Evolutionary conservation across 2,888 invertebrate genomes (phyloP).

Genomic region (Tromatobia lineatoria): DNA sequence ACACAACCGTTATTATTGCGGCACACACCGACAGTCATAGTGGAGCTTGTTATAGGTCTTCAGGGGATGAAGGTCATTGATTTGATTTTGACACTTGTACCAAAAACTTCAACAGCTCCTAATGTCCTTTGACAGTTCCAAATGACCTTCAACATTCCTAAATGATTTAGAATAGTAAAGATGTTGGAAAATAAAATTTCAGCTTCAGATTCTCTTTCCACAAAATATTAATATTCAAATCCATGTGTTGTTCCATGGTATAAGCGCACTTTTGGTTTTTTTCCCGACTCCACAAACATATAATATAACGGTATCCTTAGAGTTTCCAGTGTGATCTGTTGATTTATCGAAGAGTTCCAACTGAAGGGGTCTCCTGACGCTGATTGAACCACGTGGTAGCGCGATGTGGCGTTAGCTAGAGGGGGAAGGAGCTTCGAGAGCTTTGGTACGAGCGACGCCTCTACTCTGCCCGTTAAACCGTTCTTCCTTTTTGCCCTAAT

Average conservation of each 20-base stretch:
- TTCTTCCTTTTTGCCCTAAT: conserved; percentile 77
- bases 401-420: background rate
- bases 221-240: background rate
- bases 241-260: conserved; percentile 58
- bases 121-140: too few species aligned
- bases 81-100: too few species aligned
- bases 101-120: too few species aligned
- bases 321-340: conserved; percentile 49
- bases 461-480: conserved; percentile 57
- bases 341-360: conserved; percentile 59
- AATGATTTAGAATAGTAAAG: too few species aligned
- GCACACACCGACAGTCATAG: too few species aligned
- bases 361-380: conserved; percentile 44
- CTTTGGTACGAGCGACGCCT: conserved; percentile 6
- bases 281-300: background rate
- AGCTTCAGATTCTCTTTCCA: too few species aligned
- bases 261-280: conserved; percentile 59
- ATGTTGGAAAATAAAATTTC: too few species aligned
- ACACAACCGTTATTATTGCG: too few species aligned
- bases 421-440: conserved; percentile 17
- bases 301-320: conserved; percentile 15
- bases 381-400: conserved; percentile 56
- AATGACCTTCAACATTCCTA: too few species aligned
- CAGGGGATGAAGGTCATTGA: too few species aligned
- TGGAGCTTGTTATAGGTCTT: too few species aligned